Evolutionary conservation across 2,113 vertebrate species (phyloP).

Genomic region (pig (Sus scrofa)): DNA sequence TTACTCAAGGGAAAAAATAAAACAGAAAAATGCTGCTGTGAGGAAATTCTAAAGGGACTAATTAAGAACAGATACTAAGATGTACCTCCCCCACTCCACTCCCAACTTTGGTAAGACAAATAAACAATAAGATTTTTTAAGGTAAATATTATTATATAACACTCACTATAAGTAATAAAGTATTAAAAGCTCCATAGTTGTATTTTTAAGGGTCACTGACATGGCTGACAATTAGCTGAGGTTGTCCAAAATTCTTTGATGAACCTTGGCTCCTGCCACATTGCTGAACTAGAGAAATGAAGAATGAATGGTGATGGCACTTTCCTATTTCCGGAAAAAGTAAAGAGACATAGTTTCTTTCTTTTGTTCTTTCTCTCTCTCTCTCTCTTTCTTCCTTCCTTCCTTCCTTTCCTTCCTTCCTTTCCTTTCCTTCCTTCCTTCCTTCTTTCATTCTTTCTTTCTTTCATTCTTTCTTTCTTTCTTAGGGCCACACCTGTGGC

Average conservation of each 20-base stretch:
- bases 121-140: constrained; percentile 13
- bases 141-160: neutral
- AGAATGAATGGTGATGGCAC: neutral
- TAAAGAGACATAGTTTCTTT: neutral
- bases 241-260: neutral
- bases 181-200: neutral
- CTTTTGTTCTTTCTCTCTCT: too few species aligned
- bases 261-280: neutral
- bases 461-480: too few species aligned
- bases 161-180: neutral
- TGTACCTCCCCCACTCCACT: neutral
- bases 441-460: too few species aligned
- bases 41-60: neutral
- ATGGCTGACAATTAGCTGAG: neutral
- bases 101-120: neutral
- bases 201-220: neutral
- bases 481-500: too few species aligned
- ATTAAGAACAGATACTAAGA: neutral
- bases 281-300: neutral
- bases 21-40: neutral
- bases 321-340: neutral
- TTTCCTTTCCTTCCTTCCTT: too few species aligned
- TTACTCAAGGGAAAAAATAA: neutral
- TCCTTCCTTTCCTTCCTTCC: too few species aligned
- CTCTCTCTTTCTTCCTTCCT: too few species aligned